phyloP scores from a whole-genome alignment of 2,113 vertebrate species.

The Calidris pygmaea region DNA sequence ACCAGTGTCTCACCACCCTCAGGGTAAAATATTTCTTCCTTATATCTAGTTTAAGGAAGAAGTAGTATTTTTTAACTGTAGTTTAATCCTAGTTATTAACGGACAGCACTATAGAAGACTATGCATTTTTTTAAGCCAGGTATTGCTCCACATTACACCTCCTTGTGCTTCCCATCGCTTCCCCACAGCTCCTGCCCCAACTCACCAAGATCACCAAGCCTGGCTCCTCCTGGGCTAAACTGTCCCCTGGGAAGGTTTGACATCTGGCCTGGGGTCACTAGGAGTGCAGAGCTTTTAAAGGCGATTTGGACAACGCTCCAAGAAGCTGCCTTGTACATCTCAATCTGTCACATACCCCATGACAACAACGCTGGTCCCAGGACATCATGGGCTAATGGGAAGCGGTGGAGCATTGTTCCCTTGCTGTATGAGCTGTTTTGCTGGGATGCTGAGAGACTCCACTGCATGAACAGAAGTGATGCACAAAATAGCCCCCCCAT shows the following conservation, averaged over 20 bases:
- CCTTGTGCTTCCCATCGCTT: not conserved
- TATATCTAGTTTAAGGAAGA: not conserved
- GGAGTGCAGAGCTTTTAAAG: not conserved
- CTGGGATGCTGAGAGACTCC: not conserved
- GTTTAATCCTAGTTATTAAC: not conserved
- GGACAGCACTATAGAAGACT: not conserved
- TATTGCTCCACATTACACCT: too few relatives aligned
- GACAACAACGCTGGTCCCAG: not conserved
- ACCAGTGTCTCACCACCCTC: not conserved
- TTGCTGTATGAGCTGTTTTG: not conserved
- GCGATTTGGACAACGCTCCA: not conserved
- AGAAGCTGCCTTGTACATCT: not conserved
- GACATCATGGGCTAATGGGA: not conserved
- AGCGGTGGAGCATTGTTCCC: not conserved
- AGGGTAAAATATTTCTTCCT: not conserved
- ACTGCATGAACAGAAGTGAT: too few relatives aligned
- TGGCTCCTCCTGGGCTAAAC: not conserved
- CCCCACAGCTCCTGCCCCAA: not conserved
- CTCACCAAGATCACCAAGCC: rapidly evolving
- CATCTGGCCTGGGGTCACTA: not conserved
- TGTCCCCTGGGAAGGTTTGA: not conserved
- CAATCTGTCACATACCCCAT: not conserved
- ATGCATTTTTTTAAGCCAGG: not conserved
- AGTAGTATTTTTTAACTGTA: not conserved
- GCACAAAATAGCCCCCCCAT: not conserved